Conservation (phyloP, 2,113 vertebrate genomes). For the Engraulis encrasicolus region DNA sequence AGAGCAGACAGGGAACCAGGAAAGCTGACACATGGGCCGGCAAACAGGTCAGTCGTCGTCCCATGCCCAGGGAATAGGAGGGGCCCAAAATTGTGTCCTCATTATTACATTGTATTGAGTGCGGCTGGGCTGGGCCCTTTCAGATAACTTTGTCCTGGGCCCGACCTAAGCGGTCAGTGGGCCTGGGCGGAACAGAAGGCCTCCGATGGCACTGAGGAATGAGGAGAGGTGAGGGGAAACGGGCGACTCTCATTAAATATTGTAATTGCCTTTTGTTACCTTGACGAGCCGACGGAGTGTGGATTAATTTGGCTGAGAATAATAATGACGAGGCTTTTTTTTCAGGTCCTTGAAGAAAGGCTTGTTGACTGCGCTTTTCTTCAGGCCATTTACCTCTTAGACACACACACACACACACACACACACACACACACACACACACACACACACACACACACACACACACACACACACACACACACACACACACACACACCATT, state of each 20-base stretch:
- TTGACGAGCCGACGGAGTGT: background rate
- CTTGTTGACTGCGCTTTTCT: background rate
- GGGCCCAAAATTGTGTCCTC: too few species aligned
- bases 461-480: background rate
- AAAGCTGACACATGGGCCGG: too few species aligned
- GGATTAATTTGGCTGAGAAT: background rate
- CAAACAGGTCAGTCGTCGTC: too few species aligned
- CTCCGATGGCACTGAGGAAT: background rate
- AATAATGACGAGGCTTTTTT: background rate
- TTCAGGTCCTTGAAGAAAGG: background rate
- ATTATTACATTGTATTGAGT: too few species aligned
- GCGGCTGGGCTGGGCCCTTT: too few species aligned
- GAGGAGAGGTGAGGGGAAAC: background rate
- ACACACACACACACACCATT: too few species aligned
- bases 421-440: too few species aligned
- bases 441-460: background rate
- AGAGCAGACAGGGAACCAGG: background rate
- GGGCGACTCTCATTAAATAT: background rate
- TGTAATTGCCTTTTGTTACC: slow-evolving; percentile 5
- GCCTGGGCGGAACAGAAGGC: background rate
- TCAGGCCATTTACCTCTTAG: background rate
- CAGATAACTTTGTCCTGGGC: too few species aligned
- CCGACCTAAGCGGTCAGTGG: too few species aligned
- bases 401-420: background rate
- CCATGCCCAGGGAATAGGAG: too few species aligned